A percentile compares a stretch with the other conserved stretches of the same genome.
These are phyloP conservation scores for Kryptopterus vitreolus DNA, from an alignment of 2,797 vertebrate species.

Conservation along the genomic window DNA sequence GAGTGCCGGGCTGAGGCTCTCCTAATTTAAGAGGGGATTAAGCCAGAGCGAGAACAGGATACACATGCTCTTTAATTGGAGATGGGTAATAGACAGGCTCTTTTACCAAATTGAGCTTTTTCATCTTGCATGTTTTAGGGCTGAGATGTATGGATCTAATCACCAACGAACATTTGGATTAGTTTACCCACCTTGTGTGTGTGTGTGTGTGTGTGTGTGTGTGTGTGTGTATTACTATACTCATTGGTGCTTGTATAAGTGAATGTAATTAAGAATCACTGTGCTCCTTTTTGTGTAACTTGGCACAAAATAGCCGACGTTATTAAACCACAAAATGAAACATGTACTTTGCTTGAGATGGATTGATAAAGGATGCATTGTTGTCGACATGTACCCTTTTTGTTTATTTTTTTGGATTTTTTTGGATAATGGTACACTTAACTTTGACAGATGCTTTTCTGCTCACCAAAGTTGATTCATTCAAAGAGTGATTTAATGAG, in stretches of 20 bases:
- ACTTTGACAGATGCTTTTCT: neutral
- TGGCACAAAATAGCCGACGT: neutral
- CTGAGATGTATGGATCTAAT: slow-evolving; percentile 40
- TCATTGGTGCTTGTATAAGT: neutral
- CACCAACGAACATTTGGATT: slow-evolving; percentile 30
- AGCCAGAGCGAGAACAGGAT: slow-evolving; percentile 48
- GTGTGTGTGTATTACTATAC: neutral
- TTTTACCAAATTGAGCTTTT: slow-evolving; percentile 58
- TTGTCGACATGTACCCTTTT: neutral
- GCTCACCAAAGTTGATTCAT: neutral
- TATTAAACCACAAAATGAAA: neutral
- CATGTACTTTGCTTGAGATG: neutral
- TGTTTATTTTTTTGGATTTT: too few species aligned
- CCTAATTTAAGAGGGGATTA: slow-evolving; percentile 67
- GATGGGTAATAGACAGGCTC: slow-evolving; percentile 66
- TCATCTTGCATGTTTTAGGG: slow-evolving; percentile 44
- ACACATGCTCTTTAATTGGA: slow-evolving; percentile 66
- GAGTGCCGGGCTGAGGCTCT: slow-evolving; percentile 57
- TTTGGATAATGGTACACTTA: neutral
- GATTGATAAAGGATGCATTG: neutral
- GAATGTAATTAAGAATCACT: neutral
- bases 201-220: too few species aligned
- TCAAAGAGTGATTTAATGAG: neutral
- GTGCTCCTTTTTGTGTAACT: neutral
- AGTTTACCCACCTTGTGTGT: slow-evolving; percentile 1